Base-by-base conservation (phyloP, 2,113 vertebrate species). In the Galeopterus variegatus region DNA sequence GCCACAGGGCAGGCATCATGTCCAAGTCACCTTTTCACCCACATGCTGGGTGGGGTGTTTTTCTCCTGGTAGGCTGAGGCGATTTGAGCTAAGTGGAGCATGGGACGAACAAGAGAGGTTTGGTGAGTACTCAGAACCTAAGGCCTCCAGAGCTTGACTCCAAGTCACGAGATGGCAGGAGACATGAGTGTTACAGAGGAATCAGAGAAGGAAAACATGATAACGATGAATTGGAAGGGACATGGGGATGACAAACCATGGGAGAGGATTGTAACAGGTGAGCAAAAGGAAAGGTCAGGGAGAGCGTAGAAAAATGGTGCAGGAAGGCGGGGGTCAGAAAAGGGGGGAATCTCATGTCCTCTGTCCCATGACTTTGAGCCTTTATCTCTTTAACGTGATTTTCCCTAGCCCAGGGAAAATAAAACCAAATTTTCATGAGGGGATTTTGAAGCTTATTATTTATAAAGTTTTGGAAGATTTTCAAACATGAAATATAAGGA, bases 401-500 rank as follows among this genome's bases (percentile, higher is more conserved):
- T 85, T 73, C 56, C 11, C 50, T 64, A 56, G 52, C 23, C n/a
- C 19, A 21, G 18, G 6, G 15, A 91, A 65, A 91, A 79, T 56
- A 70, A 88, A 85, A n/a, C 33, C 13, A 77, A 18, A 31, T 62
- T 58, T 84, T 94, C 58, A 62, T 2, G 45, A 65, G 72, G 19
- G 17, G 72, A 50, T 56, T 88, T 97, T 67, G 52, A 87, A 95
- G 33, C 14, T 96, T 93, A 60, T 90, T 80, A 88, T 65, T 95
- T 84, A 80, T 65, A 87, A 77, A 73, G 23, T 48, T 94, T 83
- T 97, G n/a, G 65, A 82, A 79, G n/a, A n/a, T 62, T 26, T 64
- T 90, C 21, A 94, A 93, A 90, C 45, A 84, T n/a, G 52, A 65
- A 62, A 6, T 56, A 84, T 33, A 69, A 93, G 88, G 72, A 83